Base-by-base conservation (phyloP, 2,797 vertebrate genomes). In the Schizopygopsis pylzovi region DNA sequence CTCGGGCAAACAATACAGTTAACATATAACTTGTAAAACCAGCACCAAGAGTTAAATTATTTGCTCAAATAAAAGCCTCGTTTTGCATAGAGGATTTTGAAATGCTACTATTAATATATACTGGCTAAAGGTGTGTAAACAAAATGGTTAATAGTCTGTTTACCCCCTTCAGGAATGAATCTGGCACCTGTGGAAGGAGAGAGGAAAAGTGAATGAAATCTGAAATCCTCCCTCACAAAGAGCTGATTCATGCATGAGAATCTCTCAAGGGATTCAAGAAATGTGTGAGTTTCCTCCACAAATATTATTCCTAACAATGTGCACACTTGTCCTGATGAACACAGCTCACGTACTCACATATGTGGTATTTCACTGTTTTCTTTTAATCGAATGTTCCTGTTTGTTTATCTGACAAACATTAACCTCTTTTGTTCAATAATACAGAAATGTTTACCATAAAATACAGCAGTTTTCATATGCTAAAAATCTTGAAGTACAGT, bases 161-260 rank as follows among this genome's bases (percentile, higher is more conserved):
- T 95, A 96, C 95, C 94, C 92, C 94, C 95, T 92, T 96, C 95
- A 87, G 93, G 95, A 91, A 96, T 94, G 88, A 95, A 90, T 92
- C 94, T 93, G 90, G 95, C 94, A 90, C 92, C 95, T 96, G 91
- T 89, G 85, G 88, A 82, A n/a, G 88, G 82, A 63, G 52, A 72
- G 76, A 84, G 75, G 89, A 71, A 84, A 63, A 77, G 49, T 68
- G 76, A 85, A 89, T 84, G 73, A 89, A 41, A 89, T 91, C 37
- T 72, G 6, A 56, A 72, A 52, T 84, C 89, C 72, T 67, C 67
- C 41, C 22, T 78, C 70, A 96, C 94, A 96, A 95, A 94, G 94
- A 92, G 81, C 18, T 88, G 88, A 95, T 96, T 96, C 93, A 96
- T 86, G n/a, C 80, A 4, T 63, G 49, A 84, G 90, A 87, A 56